phyloP scores from a whole-genome alignment of 2,113 vertebrate genomes.

The Irena cyanogastra region DNA sequence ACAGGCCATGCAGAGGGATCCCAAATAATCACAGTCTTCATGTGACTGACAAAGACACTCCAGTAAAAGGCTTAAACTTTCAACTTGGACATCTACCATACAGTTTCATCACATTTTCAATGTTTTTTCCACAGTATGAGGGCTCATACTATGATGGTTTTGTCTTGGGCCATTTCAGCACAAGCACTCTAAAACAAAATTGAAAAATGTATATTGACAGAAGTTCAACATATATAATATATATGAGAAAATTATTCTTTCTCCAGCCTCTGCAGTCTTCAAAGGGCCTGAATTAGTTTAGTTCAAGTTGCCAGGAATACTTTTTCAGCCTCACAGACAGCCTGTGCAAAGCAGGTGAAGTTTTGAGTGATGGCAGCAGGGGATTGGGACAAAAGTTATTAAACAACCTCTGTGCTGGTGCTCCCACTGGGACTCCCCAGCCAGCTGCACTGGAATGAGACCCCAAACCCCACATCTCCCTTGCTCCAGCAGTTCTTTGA shows the following conservation, averaged over 20 bases:
- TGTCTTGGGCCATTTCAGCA: neutral
- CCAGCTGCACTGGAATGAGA: neutral
- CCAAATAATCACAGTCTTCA: neutral
- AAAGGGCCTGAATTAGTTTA: neutral
- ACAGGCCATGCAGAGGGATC: accelerated
- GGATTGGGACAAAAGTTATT: neutral
- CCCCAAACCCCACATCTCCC: neutral
- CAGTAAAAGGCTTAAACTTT: neutral
- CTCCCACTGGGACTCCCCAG: neutral
- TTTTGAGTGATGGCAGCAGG: neutral
- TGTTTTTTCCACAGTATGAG: neutral
- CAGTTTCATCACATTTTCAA: neutral
- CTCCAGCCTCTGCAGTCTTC: neutral
- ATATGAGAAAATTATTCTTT: neutral
- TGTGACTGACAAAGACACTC: neutral
- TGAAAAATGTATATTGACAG: accelerated
- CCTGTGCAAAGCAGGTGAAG: neutral
- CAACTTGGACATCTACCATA: neutral
- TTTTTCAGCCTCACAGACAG: neutral
- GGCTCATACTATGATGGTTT: accelerated
- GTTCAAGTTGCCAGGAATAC: neutral
- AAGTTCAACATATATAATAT: neutral
- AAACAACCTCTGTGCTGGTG: neutral
- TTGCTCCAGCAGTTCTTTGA: neutral
- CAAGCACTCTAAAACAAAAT: neutral